Evolutionary conservation across 2,797 vertebrate genomes (phyloP).

Genomic region (Sphenopsis melanotis): DNA sequence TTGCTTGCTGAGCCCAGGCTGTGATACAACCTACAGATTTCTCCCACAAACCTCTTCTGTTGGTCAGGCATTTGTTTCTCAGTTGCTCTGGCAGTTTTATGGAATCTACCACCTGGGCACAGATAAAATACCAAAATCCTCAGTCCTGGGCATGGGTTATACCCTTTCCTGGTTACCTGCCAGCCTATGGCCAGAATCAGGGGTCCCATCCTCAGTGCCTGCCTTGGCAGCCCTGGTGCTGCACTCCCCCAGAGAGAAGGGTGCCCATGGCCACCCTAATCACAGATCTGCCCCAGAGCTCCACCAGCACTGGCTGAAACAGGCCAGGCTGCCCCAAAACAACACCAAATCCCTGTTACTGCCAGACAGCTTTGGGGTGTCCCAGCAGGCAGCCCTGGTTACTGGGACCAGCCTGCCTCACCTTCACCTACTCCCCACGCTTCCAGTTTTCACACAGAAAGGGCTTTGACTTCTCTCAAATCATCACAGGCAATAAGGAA

Average conservation of each 20-base stretch:
- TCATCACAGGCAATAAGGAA: not conserved
- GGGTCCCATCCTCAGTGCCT: not conserved
- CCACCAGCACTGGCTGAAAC: not conserved
- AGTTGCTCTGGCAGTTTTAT: not conserved
- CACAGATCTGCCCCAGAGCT: fast-evolving
- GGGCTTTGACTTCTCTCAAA: not conserved
- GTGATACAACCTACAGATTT: fast-evolving
- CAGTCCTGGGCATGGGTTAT: not conserved
- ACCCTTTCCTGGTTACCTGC: not conserved
- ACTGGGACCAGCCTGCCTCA: not conserved
- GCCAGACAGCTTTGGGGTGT: fast-evolving
- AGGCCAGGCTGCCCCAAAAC: not conserved
- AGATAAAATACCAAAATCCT: not conserved
- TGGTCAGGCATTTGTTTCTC: not conserved
- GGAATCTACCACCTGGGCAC: not conserved
- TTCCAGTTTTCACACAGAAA: not conserved
- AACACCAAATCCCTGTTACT: not conserved
- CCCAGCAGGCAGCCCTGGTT: fast-evolving
- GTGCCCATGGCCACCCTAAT: not conserved
- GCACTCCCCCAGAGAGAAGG: not conserved
- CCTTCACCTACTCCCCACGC: not conserved
- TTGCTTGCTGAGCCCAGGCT: not conserved
- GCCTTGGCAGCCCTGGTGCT: not conserved
- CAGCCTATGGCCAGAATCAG: not conserved
- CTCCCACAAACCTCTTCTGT: not conserved